A percentile compares a stretch with the other conserved stretches of the same genome.
These are phyloP conservation scores for Netta rufina DNA, from an alignment of 2,797 vertebrate species.

Conservation along the genomic window DNA sequence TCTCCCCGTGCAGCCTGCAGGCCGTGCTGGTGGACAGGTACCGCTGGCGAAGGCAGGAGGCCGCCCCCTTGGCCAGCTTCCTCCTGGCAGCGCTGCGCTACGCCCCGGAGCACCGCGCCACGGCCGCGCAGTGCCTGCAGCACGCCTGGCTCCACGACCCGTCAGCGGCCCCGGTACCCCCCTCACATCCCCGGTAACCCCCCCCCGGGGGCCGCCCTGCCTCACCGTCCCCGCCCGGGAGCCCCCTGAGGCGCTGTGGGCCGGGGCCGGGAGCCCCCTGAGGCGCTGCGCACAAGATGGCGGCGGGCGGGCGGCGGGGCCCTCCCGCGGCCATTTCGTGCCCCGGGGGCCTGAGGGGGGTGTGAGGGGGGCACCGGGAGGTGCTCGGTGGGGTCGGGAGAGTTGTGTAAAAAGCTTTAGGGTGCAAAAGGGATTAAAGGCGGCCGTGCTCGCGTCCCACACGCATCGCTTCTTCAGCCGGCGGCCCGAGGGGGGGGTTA, in stretches of 20 bases:
- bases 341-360: no score
- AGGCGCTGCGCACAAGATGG: neutral
- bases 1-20: slow-evolving; percentile 80
- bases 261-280: no score
- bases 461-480: no score
- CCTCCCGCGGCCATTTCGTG: no score
- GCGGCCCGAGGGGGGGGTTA: no score
- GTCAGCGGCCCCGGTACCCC: neutral
- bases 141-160: slow-evolving; percentile 80
- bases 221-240: neutral
- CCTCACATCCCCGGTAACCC: no score
- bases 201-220: no score
- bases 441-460: no score
- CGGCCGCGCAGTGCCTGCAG: slow-evolving; percentile 82
- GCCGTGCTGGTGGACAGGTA: slow-evolving; percentile 83
- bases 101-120: slow-evolving; percentile 79
- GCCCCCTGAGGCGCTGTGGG: neutral
- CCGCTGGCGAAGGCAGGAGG: slow-evolving; percentile 77
- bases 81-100: slow-evolving; percentile 83
- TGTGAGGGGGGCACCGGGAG: no score
- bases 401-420: no score
- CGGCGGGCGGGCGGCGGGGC: neutral
- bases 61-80: slow-evolving; percentile 79
- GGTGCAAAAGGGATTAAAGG: no score
- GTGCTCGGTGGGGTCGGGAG: no score